These are phyloP conservation scores for Sterna hirundo DNA, from an alignment of 2,113 vertebrate species.

Conservation along the genomic window DNA sequence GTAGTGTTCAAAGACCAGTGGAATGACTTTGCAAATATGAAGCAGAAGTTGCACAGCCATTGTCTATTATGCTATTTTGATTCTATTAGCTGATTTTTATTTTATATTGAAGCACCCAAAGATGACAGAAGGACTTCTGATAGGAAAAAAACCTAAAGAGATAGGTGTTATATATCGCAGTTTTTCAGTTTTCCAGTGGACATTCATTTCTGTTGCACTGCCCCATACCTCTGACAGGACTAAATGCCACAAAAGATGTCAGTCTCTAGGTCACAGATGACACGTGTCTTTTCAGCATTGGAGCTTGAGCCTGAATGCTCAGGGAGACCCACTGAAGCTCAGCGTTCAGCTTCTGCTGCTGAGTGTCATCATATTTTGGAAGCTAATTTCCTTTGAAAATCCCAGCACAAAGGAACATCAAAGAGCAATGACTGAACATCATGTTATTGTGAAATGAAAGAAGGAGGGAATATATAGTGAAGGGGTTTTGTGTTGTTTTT, in stretches of 20 bases:
- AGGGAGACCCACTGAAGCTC: background rate
- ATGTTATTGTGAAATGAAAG: slow-evolving; percentile 16
- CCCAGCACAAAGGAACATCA: slow-evolving; percentile 21
- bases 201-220: background rate
- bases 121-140: background rate
- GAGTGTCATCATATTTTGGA: background rate
- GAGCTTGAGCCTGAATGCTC: background rate
- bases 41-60: background rate
- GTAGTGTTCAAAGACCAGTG: background rate
- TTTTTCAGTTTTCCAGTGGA: background rate
- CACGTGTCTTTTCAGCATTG: background rate
- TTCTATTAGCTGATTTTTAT: background rate
- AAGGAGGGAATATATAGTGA: background rate
- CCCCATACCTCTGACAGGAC: background rate
- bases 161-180: background rate
- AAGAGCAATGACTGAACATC: slow-evolving; percentile 9
- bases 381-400: slow-evolving; percentile 52
- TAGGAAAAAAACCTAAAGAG: background rate
- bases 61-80: background rate
- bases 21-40: background rate
- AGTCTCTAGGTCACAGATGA: background rate
- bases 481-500: background rate
- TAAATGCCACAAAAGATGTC: background rate
- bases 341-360: background rate
- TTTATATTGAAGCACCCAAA: background rate